A percentile compares a stretch with the other conserved stretches of the same genome.
Evolutionary conservation across 2,888 invertebrate species (phyloP).

Genomic region (Morpho helenor): DNA sequence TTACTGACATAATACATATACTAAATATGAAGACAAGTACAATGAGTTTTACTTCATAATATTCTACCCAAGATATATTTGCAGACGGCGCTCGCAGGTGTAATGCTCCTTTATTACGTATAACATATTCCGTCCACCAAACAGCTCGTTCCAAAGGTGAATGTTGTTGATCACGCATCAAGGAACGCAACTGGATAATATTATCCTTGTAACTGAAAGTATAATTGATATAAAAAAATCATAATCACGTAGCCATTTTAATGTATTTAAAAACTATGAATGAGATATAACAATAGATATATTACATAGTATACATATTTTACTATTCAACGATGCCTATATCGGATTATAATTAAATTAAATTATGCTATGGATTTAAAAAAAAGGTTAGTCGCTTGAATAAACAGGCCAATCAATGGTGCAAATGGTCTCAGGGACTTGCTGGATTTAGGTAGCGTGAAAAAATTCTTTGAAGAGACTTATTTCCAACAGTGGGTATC

Average conservation of each 20-base stretch:
- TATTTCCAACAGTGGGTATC: too few species aligned
- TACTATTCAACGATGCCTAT: too few species aligned
- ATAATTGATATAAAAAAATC: slow-evolving; percentile 6
- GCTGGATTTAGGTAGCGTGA: too few species aligned
- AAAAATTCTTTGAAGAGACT: too few species aligned
- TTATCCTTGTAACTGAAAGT: slow-evolving; percentile 36
- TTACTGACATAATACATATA: background rate
- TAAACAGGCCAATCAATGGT: too few species aligned
- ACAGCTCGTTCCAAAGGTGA: slow-evolving; percentile 52
- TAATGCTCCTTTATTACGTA: slow-evolving; percentile 48
- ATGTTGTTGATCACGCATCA: slow-evolving; percentile 55
- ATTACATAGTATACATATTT: too few species aligned
- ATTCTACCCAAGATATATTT: background rate
- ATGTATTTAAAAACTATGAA: too few species aligned
- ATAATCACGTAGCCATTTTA: background rate
- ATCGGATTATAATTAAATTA: too few species aligned
- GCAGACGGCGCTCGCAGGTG: slow-evolving; percentile 36
- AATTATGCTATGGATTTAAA: too few species aligned
- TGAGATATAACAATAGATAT: too few species aligned
- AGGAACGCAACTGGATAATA: slow-evolving; percentile 31
- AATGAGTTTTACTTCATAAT: background rate
- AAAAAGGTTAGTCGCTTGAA: too few species aligned
- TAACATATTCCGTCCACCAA: slow-evolving; percentile 65
- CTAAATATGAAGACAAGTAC: background rate
- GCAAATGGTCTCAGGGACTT: too few species aligned